Conservation (phyloP, 1,140 invertebrate species). For the Drosophila repleta region DNA sequence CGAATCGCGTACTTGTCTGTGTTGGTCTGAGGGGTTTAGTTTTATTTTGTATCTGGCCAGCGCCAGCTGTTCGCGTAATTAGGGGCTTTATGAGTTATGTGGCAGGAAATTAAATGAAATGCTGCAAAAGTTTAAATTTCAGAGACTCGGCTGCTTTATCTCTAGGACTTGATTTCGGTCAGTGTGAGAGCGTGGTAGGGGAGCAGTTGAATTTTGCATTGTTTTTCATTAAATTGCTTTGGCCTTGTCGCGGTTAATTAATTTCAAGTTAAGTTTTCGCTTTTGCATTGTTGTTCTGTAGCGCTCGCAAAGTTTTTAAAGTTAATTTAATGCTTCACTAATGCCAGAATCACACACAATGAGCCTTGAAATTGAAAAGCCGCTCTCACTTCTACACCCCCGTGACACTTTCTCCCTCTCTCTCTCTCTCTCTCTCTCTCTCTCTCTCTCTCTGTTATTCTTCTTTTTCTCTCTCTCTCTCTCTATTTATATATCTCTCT, state of each 20-base stretch:
- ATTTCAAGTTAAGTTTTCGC: constrained; percentile 75
- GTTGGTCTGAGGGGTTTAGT: background rate
- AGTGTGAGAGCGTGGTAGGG: background rate
- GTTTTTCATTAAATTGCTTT: constrained; percentile 12
- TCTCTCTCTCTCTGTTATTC: background rate
- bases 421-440: background rate
- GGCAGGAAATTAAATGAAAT: constrained; percentile 27
- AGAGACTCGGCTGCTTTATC: constrained; percentile 15
- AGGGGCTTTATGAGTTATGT: constrained; percentile 75
- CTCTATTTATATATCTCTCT: too few species aligned
- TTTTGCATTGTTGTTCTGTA: constrained; percentile 31
- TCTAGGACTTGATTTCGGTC: background rate
- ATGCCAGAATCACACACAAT: constrained; percentile 57
- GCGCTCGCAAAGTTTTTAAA: constrained; percentile 69
- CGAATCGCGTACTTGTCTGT: constrained; percentile 15
- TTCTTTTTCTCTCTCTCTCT: too few species aligned
- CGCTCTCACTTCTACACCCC: background rate
- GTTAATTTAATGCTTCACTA: constrained; percentile 75
- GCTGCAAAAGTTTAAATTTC: constrained; percentile 49
- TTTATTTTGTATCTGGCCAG: constrained; percentile 54
- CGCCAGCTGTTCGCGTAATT: constrained; percentile 78
- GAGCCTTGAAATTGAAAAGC: constrained; percentile 71
- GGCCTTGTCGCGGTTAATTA: constrained; percentile 77
- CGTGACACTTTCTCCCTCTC: background rate
- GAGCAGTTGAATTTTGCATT: background rate